A percentile compares a stretch with the other conserved stretches of the same genome.
Evolutionary conservation across 2,797 vertebrate species (phyloP).

Genomic region (Tinamus major): DNA sequence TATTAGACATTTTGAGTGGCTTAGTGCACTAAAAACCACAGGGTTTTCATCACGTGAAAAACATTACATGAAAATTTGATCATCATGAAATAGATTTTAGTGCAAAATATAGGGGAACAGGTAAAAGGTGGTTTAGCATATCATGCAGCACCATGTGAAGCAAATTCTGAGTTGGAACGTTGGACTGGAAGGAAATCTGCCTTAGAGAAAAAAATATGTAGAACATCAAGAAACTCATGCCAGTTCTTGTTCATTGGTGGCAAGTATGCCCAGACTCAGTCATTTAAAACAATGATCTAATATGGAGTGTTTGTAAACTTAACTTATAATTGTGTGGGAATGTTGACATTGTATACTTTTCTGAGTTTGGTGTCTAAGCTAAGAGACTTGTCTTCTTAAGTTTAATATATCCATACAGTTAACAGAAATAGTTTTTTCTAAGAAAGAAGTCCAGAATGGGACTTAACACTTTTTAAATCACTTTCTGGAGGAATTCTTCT

Average conservation of each 20-base stretch:
- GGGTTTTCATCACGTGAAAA: neutral
- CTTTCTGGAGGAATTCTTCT: neutral
- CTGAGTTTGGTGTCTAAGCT: neutral
- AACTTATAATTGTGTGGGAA: neutral
- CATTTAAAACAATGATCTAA: neutral
- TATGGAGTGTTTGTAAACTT: neutral
- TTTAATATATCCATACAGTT: neutral
- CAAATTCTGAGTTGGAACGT: neutral
- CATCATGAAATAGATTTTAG: neutral
- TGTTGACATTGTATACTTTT: neutral
- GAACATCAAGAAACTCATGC: rapidly evolving
- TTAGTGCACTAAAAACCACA: neutral
- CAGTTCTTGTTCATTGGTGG: neutral
- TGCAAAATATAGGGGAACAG: neutral
- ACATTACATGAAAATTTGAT: neutral
- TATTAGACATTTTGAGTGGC: neutral
- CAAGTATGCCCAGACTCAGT: neutral
- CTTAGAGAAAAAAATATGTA: neutral
- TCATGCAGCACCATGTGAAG: neutral
- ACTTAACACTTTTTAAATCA: neutral
- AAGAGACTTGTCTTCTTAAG: neutral
- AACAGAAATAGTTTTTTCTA: neutral
- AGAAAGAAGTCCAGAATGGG: neutral
- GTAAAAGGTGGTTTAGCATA: neutral
- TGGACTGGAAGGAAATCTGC: neutral